phyloP scores from a whole-genome alignment of 2,888 invertebrate genomes.

The Portevinia maculata region DNA sequence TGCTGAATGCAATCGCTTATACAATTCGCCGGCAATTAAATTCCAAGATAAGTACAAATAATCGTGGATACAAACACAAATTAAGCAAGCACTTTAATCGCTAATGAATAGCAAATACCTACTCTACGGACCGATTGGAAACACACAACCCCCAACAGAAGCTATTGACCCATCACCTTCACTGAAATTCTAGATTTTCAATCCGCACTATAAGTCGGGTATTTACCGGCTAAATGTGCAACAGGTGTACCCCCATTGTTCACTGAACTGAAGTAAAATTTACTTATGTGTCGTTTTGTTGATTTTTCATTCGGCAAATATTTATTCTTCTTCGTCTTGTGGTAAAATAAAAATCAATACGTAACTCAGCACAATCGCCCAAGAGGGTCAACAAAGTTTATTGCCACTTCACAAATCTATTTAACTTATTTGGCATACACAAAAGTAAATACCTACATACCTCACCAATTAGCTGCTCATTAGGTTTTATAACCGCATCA shows the following conservation, averaged over 20 bases:
- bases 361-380: not conserved
- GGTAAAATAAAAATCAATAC: slow-evolving; percentile 48
- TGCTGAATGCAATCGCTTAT: slow-evolving; percentile 41
- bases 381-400: slow-evolving; percentile 66
- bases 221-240: slow-evolving; percentile 53
- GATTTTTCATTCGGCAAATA: slow-evolving; percentile 60
- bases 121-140: slow-evolving; percentile 2
- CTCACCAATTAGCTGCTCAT: slow-evolving; percentile 16
- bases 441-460: no score
- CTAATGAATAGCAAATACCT: slow-evolving; percentile 21
- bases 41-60: slow-evolving; percentile 46
- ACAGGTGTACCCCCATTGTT: slow-evolving; percentile 62
- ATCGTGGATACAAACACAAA: slow-evolving; percentile 23
- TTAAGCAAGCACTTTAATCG: slow-evolving; percentile 1
- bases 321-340: slow-evolving; percentile 27
- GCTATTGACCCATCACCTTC: slow-evolving; percentile 68
- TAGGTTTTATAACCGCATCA: slow-evolving; percentile 35
- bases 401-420: slow-evolving; percentile 27
- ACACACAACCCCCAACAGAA: slow-evolving; percentile 17
- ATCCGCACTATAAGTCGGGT: slow-evolving; percentile 29
- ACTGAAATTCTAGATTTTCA: slow-evolving; percentile 61
- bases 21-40: slow-evolving; percentile 38
- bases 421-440: slow-evolving; percentile 14
- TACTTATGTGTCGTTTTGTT: slow-evolving; percentile 60
- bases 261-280: slow-evolving; percentile 54